Conservation (phyloP, 2,113 vertebrate genomes). For the Alligator sinensis region DNA sequence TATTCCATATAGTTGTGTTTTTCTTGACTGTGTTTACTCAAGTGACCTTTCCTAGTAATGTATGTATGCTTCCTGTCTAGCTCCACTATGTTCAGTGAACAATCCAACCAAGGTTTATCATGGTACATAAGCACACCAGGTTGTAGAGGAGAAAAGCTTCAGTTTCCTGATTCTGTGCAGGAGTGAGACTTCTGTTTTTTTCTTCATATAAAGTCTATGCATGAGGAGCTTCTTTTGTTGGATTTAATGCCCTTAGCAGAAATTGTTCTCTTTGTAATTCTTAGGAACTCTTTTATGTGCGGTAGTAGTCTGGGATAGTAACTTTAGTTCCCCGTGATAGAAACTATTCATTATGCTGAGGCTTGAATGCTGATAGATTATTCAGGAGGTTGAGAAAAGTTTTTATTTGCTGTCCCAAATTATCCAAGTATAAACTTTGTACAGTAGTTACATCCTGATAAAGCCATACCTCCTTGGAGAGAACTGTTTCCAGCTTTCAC, state of each 20-base stretch:
- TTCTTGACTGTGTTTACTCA: constrained; percentile 82
- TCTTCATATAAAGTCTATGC: constrained; percentile 79
- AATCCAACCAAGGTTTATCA: constrained; percentile 90
- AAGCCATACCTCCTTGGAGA: constrained; percentile 74
- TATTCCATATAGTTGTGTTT: constrained; percentile 82
- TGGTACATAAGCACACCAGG: constrained; percentile 86
- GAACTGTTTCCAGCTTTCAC: constrained; percentile 62
- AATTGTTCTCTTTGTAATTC: constrained; percentile 85
- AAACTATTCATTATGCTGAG: constrained; percentile 89
- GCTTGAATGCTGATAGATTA: constrained; percentile 82
- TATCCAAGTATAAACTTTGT: constrained; percentile 77
- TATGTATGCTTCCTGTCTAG: constrained; percentile 83
- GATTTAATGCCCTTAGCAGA: constrained; percentile 85
- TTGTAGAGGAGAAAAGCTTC: constrained; percentile 76
- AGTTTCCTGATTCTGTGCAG: constrained; percentile 66
- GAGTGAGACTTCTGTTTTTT: constrained; percentile 67
- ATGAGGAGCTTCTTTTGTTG: constrained; percentile 83
- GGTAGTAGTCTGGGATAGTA: constrained; percentile 73
- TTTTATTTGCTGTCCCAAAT: constrained; percentile 71
- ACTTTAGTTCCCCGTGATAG: constrained; percentile 82
- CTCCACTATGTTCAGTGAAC: constrained; percentile 84
- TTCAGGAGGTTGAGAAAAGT: constrained; percentile 66
- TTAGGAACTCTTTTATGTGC: constrained; percentile 81
- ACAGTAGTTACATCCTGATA: constrained; percentile 78
- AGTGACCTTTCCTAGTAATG: constrained; percentile 82